Evolutionary conservation across 2,797 vertebrate genomes (phyloP), one percentile per base, ranked within the genome.

Genomic region (Hozukius guyotensis): DNA sequence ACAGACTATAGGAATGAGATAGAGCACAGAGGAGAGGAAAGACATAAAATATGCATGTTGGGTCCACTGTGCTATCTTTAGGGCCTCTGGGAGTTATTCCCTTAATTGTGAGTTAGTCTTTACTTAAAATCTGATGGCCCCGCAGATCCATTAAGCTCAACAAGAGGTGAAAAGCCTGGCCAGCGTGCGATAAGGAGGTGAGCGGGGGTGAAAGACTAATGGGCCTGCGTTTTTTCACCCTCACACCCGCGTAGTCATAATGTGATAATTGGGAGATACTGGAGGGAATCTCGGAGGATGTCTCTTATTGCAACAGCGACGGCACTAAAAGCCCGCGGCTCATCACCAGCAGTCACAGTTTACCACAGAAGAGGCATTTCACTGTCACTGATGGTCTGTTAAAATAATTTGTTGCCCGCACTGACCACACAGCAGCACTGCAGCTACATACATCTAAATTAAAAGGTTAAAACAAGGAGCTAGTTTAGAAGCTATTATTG

Each of bases 191-290:
- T 95, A 93, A 95, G 94, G 94, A 95, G 93, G 93, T 89, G 90
- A 93, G 89, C 70, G 72, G 92, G 89, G 96, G 95, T 96, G 94
- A 95, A 93, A 96, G 94, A 97, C 96, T 97, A 97, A 97, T 96
- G 96, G 95, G 95, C 95, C 91, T 92, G 93, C 84, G 78, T 91
- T 84, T 79, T 84, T 77, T 86, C 93, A 78, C 92, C 92, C 89
- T 96, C 94, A 94, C 96, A 92, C 94, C 95, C 95, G 95, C 95
- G 92, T 94, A 93, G 94, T 95, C 95, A 96, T 96, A 96, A 95
- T 95, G 93, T 96, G 95, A 96, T 97, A 96, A 95, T 95, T 96
- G 94, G 95, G 95, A 95, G 93, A 95, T 93, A 92, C 94, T 94
- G 90, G 93, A 93, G 95, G 93, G 94, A 82, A 92, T 96, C 93